Percentiles rank a stretch among this genome's conserved stretches.
phyloP scores from a whole-genome alignment of 2,888 invertebrate genomes.

The Tetropium fuscum region DNA sequence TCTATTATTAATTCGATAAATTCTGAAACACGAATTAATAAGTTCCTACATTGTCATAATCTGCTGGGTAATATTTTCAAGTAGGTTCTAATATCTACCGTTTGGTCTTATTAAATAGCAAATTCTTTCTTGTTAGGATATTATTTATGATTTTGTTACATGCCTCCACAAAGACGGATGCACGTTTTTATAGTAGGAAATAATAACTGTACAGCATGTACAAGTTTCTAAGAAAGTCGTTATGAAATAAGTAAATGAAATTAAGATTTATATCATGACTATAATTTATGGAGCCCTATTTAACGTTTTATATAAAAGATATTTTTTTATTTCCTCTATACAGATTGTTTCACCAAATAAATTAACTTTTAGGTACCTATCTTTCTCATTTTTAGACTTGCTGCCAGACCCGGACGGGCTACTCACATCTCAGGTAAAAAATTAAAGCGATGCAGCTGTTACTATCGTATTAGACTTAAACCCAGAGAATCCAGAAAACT shows the following conservation, averaged over 20 bases:
- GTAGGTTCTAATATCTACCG: too few species aligned
- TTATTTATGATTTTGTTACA: too few species aligned
- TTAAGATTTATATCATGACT: slow-evolving; percentile 2
- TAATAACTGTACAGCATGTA: background rate
- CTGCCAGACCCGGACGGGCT: slow-evolving; percentile 14
- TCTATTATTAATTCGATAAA: too few species aligned
- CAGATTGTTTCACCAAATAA: slow-evolving; percentile 39
- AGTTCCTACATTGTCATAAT: too few species aligned
- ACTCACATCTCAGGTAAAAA: slow-evolving; percentile 20
- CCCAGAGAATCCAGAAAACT: too few species aligned
- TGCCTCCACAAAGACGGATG: background rate
- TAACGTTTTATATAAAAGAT: slow-evolving; percentile 2
- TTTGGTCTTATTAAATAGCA: too few species aligned
- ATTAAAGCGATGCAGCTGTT: slow-evolving; percentile 24
- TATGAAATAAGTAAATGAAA: slow-evolving; percentile 1
- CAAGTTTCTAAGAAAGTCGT: background rate
- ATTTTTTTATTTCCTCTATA: slow-evolving; percentile 21
- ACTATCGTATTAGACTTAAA: too few species aligned
- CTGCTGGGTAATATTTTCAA: too few species aligned
- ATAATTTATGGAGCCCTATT: slow-evolving; percentile 2
- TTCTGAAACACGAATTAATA: too few species aligned
- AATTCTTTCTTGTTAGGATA: too few species aligned
- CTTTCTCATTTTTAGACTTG: slow-evolving; percentile 25
- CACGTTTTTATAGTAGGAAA: background rate
- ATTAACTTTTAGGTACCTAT: slow-evolving; percentile 35